Percentiles rank a stretch among this genome's conserved stretches.
Conservation (phyloP, 2,113 vertebrate genomes). For the Casuarius casuarius region DNA sequence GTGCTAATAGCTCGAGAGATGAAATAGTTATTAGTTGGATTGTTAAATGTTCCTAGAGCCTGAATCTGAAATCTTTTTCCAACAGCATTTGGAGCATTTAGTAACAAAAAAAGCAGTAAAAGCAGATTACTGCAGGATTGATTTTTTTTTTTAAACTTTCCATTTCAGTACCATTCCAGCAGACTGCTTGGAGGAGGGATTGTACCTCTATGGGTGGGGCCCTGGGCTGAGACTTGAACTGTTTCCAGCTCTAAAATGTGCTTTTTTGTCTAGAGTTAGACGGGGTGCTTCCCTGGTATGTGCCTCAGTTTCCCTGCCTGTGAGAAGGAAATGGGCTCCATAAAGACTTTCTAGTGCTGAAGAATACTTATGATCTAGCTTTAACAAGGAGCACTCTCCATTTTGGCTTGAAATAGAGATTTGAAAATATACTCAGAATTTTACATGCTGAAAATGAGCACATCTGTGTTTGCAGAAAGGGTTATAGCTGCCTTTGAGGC, state of each 20-base stretch:
- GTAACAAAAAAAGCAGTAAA: background rate
- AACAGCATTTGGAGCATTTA: conserved; percentile 1
- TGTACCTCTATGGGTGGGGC: background rate
- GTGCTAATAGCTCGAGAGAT: conserved; percentile 26
- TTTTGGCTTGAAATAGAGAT: background rate
- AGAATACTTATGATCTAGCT: background rate
- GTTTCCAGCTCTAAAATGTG: background rate
- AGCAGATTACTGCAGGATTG: background rate
- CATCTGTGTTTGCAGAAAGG: background rate
- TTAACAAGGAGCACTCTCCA: background rate
- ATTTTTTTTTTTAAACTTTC: no score
- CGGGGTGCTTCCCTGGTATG: background rate
- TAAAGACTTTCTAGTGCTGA: background rate
- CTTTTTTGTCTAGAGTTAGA: background rate
- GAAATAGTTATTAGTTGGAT: conserved; percentile 50
- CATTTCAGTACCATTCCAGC: background rate
- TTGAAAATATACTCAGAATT: background rate
- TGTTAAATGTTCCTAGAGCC: conserved; percentile 57
- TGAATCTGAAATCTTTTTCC: conserved; percentile 31
- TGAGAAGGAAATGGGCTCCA: background rate
- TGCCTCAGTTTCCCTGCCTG: background rate
- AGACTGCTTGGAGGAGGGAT: background rate
- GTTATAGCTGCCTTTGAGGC: background rate
- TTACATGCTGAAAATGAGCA: background rate
- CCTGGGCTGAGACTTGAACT: background rate